Conservation (phyloP, 2,797 vertebrate species). For the Lepilemur ruficaudatus region DNA sequence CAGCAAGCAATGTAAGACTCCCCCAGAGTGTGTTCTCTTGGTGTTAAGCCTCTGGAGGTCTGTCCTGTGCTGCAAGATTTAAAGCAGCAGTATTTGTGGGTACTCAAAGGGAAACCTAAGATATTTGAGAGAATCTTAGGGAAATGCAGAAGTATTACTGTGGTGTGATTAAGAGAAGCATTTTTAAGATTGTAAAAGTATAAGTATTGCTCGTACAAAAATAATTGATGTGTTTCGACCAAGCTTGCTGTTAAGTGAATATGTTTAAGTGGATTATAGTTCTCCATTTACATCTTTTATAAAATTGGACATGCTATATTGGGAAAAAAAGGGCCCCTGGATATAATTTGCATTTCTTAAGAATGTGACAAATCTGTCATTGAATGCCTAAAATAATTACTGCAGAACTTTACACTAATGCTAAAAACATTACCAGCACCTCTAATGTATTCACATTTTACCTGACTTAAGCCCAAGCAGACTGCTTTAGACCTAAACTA, state of each 20-base stretch:
- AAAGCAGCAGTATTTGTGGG: background rate
- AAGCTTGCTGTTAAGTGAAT: slow-evolving; percentile 56
- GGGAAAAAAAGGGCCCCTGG: slow-evolving; percentile 37
- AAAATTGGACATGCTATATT: slow-evolving; percentile 65
- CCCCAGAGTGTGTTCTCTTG: background rate
- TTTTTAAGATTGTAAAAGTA: slow-evolving; percentile 58
- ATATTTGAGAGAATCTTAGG: slow-evolving; percentile 9
- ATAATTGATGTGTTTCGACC: slow-evolving; percentile 37
- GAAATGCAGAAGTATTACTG: slow-evolving; percentile 30
- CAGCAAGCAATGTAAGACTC: too few species aligned
- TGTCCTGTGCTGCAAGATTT: background rate
- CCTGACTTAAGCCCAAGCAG: slow-evolving; percentile 18
- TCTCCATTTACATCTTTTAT: slow-evolving; percentile 72
- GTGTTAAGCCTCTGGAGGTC: background rate
- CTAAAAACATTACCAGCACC: slow-evolving; percentile 44
- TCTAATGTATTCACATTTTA: slow-evolving; percentile 43
- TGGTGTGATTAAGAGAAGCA: slow-evolving; percentile 2
- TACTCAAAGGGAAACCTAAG: background rate
- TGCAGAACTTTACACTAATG: slow-evolving; percentile 47
- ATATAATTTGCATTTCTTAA: slow-evolving; percentile 75
- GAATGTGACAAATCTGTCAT: slow-evolving; percentile 48
- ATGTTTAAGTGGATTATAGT: slow-evolving; percentile 68
- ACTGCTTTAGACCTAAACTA: slow-evolving; percentile 45
- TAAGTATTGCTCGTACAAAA: slow-evolving; percentile 54
- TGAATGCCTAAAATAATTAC: slow-evolving; percentile 68